These are phyloP conservation scores for Lasius fuliginosus DNA, from an alignment of 2,888 invertebrate species.

Conservation along the genomic window DNA sequence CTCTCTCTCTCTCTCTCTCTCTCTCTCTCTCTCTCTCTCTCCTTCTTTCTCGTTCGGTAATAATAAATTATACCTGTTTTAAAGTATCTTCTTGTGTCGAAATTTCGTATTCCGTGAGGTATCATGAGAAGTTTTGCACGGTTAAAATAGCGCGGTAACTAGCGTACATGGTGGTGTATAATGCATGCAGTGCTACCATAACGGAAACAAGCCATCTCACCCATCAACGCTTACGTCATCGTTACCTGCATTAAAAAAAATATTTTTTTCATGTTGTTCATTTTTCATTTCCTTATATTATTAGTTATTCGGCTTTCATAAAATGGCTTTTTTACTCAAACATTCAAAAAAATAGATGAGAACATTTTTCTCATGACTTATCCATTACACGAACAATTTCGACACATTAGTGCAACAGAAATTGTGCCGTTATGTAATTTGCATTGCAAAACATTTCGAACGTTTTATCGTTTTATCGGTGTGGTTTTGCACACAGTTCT, in stretches of 20 bases:
- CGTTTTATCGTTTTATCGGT: background rate
- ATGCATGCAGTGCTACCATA: slow-evolving; percentile 25
- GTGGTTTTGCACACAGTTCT: background rate
- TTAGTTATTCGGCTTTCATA: background rate
- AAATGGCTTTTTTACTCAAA: background rate
- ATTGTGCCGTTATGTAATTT: background rate
- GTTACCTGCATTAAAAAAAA: slow-evolving; percentile 25
- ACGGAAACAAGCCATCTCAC: slow-evolving; percentile 33
- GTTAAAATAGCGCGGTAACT: slow-evolving; percentile 46
- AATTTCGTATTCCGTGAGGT: slow-evolving; percentile 28
- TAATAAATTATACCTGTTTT: slow-evolving; percentile 29
- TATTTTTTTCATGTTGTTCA: slow-evolving; percentile 9
- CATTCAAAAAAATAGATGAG: background rate
- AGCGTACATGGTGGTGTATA: slow-evolving; percentile 27
- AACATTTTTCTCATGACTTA: background rate
- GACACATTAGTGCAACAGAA: background rate
- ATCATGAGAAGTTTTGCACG: slow-evolving; percentile 20
- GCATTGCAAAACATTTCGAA: slow-evolving; percentile 4
- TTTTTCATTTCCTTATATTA: background rate
- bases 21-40: background rate
- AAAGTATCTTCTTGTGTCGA: slow-evolving; percentile 44
- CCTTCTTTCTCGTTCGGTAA: background rate
- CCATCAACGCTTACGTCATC: slow-evolving; percentile 23
- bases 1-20: background rate
- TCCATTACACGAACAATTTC: background rate